Conservation (phyloP, 2,113 vertebrate species). For the Macrotis lagotis region DNA sequence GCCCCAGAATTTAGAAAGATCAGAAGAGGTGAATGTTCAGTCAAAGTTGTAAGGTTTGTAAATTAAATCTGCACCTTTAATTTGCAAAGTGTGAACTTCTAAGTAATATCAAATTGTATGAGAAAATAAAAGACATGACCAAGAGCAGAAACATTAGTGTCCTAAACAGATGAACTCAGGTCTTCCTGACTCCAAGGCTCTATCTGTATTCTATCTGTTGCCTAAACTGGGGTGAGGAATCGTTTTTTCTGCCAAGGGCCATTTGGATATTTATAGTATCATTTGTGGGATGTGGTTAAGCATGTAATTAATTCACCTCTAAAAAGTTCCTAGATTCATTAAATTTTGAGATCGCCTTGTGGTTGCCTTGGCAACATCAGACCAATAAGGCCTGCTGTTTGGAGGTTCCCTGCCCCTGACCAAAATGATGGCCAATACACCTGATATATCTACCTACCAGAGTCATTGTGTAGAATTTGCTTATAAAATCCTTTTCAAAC, state of each 20-base stretch:
- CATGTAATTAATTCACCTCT: no score
- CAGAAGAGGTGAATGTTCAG: not conserved
- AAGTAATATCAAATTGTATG: constrained; percentile 34
- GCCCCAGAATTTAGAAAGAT: not conserved
- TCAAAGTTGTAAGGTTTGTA: not conserved
- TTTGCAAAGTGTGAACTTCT: no score
- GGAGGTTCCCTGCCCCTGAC: no score
- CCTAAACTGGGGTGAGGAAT: no score
- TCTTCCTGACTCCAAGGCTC: not conserved
- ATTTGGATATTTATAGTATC: no score
- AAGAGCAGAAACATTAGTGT: constrained; percentile 31
- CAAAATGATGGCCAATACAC: not conserved
- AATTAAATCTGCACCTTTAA: no score
- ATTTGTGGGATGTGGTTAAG: no score
- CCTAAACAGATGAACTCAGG: not conserved
- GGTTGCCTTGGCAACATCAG: no score
- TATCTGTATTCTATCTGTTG: not conserved
- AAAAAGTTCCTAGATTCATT: no score
- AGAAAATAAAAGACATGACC: not conserved
- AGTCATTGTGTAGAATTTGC: not conserved
- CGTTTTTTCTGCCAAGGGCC: no score
- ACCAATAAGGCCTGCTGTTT: no score
- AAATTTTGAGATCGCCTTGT: no score
- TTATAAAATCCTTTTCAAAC: not conserved
- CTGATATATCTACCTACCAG: not conserved